Percentiles rank a stretch among this genome's conserved stretches.
phyloP scores from a whole-genome alignment of 1,140 invertebrate species.

The Goniozus legneri region DNA sequence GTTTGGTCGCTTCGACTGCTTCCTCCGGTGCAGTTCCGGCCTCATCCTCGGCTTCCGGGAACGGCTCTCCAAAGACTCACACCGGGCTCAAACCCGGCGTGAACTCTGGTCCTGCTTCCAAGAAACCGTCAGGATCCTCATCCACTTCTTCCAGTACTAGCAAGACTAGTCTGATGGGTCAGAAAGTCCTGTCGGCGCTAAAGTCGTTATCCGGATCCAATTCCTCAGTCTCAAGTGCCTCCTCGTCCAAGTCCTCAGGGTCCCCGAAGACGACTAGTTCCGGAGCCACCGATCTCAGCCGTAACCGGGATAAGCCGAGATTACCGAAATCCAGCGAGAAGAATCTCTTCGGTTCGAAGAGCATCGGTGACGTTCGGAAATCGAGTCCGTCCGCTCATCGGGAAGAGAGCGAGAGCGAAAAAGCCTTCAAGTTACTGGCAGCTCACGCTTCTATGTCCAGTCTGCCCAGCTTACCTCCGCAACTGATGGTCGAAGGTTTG shows the following conservation, averaged over 20 bases:
- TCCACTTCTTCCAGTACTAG: constrained; percentile 18
- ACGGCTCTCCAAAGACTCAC: constrained; percentile 71
- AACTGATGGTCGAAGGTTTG: constrained; percentile 65
- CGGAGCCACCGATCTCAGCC: constrained; percentile 56
- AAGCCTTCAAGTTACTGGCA: constrained; percentile 53
- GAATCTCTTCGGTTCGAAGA: constrained; percentile 62
- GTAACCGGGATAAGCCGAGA: constrained; percentile 56
- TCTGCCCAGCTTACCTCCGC: constrained; percentile 47
- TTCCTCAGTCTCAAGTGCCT: constrained; percentile 6
- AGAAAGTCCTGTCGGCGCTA: constrained; percentile 53
- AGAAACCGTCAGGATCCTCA: constrained; percentile 59
- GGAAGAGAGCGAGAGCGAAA: constrained; percentile 62
- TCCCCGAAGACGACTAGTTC: constrained; percentile 50
- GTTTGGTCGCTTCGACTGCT: constrained; percentile 24
- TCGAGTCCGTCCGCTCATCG: constrained; percentile 61
- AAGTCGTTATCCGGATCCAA: constrained; percentile 37
- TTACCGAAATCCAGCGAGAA: constrained; percentile 59
- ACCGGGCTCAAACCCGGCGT: constrained; percentile 82
- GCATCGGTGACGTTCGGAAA: constrained; percentile 56
- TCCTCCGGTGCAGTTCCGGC: constrained; percentile 20
- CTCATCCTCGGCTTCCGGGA: constrained; percentile 46
- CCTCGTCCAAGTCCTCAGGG: constrained; percentile 41
- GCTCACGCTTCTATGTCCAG: constrained; percentile 56
- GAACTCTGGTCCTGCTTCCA: constrained; percentile 74
- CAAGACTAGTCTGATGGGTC: constrained; percentile 38